Evolutionary conservation across 2,888 invertebrate species (phyloP).

Genomic region (Vanessa cardui): DNA sequence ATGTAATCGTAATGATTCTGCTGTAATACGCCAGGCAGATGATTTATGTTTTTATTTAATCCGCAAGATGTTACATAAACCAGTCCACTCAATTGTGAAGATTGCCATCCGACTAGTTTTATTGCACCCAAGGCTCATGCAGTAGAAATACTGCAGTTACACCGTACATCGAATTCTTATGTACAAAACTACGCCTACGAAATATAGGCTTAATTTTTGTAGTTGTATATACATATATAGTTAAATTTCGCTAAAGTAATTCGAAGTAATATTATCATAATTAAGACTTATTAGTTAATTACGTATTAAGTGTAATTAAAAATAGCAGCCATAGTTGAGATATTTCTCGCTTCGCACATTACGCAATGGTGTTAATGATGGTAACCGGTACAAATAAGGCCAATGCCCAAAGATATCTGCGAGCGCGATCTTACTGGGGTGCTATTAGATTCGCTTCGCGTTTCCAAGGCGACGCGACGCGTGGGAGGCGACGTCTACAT

Average conservation of each 20-base stretch:
- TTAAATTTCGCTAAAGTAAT: too few relatives aligned
- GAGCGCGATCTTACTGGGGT: constrained; percentile 25
- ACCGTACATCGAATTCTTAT: constrained; percentile 3
- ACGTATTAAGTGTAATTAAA: not conserved
- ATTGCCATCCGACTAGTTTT: constrained; percentile 33
- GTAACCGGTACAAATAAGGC: constrained; percentile 23
- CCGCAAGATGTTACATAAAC: constrained; percentile 26
- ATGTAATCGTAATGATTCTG: too few relatives aligned
- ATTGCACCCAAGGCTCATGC: constrained; percentile 18
- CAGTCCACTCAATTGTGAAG: constrained; percentile 32
- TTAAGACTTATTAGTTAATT: not conserved
- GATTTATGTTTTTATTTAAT: constrained; percentile 16
- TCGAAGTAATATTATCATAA: not conserved
- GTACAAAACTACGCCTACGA: not conserved
- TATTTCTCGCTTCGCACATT: not conserved
- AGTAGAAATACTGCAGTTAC: constrained; percentile 13
- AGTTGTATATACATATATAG: too few relatives aligned
- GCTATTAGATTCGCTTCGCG: constrained; percentile 14
- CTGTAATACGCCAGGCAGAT: too few relatives aligned
- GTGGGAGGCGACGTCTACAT: constrained; percentile 11
- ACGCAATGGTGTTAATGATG: constrained; percentile 19
- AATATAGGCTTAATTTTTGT: too few relatives aligned
- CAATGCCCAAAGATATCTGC: constrained; percentile 33
- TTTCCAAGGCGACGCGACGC: constrained; percentile 1
- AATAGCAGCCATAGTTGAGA: not conserved